Conservation (phyloP, 2,888 invertebrate genomes). For the Oligia fasciuncula region DNA sequence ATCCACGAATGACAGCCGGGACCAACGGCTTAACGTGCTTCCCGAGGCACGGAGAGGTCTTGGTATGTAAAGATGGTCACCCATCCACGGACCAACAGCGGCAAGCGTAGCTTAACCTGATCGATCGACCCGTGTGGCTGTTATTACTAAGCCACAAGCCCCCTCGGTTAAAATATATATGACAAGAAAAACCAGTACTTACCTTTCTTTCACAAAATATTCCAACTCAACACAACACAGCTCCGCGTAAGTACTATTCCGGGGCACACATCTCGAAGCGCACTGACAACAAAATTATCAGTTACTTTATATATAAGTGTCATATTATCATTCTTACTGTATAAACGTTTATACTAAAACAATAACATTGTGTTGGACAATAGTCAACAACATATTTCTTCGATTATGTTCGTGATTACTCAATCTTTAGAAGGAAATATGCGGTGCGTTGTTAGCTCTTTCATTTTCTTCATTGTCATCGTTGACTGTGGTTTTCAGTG, state of each 20-base stretch:
- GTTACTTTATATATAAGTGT: slow-evolving; percentile 28
- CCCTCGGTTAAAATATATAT: no score
- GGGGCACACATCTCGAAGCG: slow-evolving; percentile 27
- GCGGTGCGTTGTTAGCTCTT: background rate
- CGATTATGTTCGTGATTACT: slow-evolving; percentile 46
- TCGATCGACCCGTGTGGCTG: no score
- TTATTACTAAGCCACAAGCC: no score
- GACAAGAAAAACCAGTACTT: slow-evolving; percentile 20
- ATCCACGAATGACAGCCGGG: no score
- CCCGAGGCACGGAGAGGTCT: no score
- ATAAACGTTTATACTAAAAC: slow-evolving; percentile 41
- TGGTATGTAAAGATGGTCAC: no score
- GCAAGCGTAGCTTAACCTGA: no score
- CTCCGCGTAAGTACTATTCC: slow-evolving; percentile 4
- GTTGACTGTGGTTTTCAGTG: background rate
- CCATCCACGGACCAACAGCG: no score
- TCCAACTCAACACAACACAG: slow-evolving; percentile 12
- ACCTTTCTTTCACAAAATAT: slow-evolving; percentile 33
- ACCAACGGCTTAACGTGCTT: no score
- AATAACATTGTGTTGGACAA: slow-evolving; percentile 52
- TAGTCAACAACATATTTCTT: slow-evolving; percentile 58
- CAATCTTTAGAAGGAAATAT: slow-evolving; percentile 37
- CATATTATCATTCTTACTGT: slow-evolving; percentile 42
- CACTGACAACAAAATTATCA: slow-evolving; percentile 36
- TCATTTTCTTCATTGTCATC: background rate